Conservation (phyloP, 2,888 invertebrate species). For the Drosophila suboccidentalis region DNA sequence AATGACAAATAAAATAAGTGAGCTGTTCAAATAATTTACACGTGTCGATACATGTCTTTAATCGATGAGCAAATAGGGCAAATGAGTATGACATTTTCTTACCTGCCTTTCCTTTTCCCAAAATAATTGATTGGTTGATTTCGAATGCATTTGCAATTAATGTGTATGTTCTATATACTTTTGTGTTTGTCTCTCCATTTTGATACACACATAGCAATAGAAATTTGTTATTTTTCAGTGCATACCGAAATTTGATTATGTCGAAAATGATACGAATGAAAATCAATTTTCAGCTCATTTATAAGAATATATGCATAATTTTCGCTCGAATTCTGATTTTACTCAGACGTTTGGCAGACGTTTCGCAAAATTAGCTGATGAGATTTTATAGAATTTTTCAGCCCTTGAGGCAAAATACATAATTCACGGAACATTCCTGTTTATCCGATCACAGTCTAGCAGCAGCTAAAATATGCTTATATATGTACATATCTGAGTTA, state of each 20-base stretch:
- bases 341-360: not conserved
- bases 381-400: not conserved
- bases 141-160: not conserved
- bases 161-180: not conserved
- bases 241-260: not conserved
- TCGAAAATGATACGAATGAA: not conserved
- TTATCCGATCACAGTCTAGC: not conserved
- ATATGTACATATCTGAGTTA: too few relatives aligned
- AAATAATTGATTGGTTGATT: not conserved
- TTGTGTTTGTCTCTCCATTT: not conserved
- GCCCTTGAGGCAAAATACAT: not conserved
- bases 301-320: not conserved
- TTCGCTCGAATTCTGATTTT: too few relatives aligned
- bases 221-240: not conserved
- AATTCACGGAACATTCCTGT: not conserved
- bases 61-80: not conserved
- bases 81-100: not conserved
- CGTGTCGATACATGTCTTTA: not conserved
- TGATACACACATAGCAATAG: too few relatives aligned
- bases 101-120: not conserved
- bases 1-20: slow-evolving; percentile 1
- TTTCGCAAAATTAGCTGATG: not conserved
- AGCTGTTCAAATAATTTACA: not conserved
- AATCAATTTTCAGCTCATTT: not conserved
- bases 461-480: not conserved